These are phyloP conservation scores for Diplazon laetatorius DNA, from an alignment of 2,888 invertebrate species.

Conservation along the genomic window DNA sequence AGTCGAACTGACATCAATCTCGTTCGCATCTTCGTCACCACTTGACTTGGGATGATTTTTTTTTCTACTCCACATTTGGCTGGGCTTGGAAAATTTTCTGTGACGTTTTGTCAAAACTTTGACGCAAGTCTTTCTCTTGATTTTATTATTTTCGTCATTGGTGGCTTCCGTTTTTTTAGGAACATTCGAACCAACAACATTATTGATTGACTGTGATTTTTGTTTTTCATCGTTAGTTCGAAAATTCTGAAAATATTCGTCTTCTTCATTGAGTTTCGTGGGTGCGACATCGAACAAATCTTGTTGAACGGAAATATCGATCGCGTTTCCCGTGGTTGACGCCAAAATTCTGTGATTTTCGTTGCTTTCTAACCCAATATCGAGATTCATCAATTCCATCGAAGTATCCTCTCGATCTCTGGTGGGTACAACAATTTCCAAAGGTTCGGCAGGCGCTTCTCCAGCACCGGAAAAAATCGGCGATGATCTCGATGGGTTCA, in stretches of 20 bases:
- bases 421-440: slow-evolving; percentile 26
- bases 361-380: background rate
- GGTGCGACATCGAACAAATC: background rate
- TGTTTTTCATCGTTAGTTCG: background rate
- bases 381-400: background rate
- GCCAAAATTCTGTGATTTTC: background rate
- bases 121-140: slow-evolving; percentile 9
- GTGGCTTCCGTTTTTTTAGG: background rate
- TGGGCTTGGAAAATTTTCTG: slow-evolving; percentile 20
- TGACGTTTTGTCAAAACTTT: slow-evolving; percentile 36
- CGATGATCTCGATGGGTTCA: slow-evolving; percentile 46
- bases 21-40: slow-evolving; percentile 15
- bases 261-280: slow-evolving; percentile 23
- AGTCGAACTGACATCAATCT: slow-evolving; percentile 6
- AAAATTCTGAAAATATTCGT: background rate
- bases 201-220: background rate
- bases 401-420: slow-evolving; percentile 7
- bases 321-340: background rate
- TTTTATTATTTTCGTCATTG: background rate
- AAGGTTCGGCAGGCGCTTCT: slow-evolving; percentile 39
- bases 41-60: background rate
- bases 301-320: background rate
- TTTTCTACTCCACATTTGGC: slow-evolving; percentile 10
- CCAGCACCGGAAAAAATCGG: slow-evolving; percentile 45
- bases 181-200: background rate